Base-by-base conservation (phyloP, 2,888 invertebrate genomes). In the Stenoptilia bipunctidactyla region DNA sequence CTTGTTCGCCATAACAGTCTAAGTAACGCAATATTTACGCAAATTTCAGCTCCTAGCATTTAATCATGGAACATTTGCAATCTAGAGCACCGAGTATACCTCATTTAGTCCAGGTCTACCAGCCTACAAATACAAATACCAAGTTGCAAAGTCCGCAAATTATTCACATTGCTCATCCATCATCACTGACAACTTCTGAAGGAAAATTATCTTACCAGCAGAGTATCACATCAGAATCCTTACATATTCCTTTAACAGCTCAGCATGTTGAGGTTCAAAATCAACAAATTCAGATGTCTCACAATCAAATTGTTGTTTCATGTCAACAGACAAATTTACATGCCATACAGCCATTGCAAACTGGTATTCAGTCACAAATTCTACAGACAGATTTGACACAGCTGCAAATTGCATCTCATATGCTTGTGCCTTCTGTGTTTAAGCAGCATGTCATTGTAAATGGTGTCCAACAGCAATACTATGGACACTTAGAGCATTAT, bases 61-160 rank as follows among this genome's bases (percentile, higher is more conserved):
- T n/a, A n/a, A n/a, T n/a, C 38, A 82, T 82, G 80, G 79, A 82
- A 8, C 75, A 70, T 43, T 53, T 79, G 34, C 79, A 73, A 46
- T 53, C 64, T 2, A 20, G 20, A 20, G 46, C 59, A 0, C 44
- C 61, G 36, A 35, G 52, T 12, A 63, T 77, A 41, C 71, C 77
- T 0, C 80, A 77, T 43, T 60, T 80, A 12, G 66, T 80, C 2
- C 80, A 76, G 50, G 68, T 80, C 0, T 77, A 70, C 45, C 71
- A 73, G 46, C 66, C 69, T 0, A 48, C 69, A 0, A 52, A 59
- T 2, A 47, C 61, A 1, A 55, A 52, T 27, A 37, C 58, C 0
- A 67, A 66, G 40, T 50, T 66, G 8, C 62, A 62, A 38, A 71
- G 57, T 37, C 56, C 66, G 8, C 69, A 67, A 39, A 61, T 72